Conservation (phyloP, 2,797 vertebrate genomes). For the Falco naumanni region DNA sequence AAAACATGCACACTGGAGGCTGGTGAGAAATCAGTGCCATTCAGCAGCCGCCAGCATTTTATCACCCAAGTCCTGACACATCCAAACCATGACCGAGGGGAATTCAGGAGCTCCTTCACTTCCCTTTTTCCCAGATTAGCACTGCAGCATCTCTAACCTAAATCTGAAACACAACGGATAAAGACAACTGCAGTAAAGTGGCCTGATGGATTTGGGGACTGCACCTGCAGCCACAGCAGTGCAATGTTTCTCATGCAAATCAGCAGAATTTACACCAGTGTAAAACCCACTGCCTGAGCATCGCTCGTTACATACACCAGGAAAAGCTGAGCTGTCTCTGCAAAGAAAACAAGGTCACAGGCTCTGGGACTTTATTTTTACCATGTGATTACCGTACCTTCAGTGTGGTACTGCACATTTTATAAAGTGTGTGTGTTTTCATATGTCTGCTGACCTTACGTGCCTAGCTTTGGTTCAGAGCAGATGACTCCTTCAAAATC, state of each 20-base stretch:
- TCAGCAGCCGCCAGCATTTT: not conserved
- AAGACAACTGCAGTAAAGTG: not conserved
- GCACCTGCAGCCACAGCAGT: not conserved
- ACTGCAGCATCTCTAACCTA: not conserved
- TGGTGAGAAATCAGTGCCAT: not conserved
- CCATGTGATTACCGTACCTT: rapidly evolving
- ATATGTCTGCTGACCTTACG: rapidly evolving
- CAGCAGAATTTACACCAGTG: not conserved
- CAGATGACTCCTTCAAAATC: rapidly evolving
- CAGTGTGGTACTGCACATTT: not conserved
- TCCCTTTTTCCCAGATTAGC: not conserved
- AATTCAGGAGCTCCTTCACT: not conserved
- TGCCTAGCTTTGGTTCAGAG: not conserved
- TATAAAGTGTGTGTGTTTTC: not conserved
- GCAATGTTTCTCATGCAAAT: not conserved
- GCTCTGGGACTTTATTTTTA: not conserved
- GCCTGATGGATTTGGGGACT: not conserved
- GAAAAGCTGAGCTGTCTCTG: not conserved
- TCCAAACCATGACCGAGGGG: rapidly evolving
- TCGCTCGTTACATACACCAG: not conserved
- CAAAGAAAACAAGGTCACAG: not conserved
- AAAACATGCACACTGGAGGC: rapidly evolving
- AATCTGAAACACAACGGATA: not conserved
- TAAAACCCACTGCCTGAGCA: not conserved
- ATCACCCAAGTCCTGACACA: not conserved